A percentile compares a stretch with the other conserved stretches of the same genome.
phyloP scores from a whole-genome alignment of 2,113 vertebrate species.

The Noctilio leporinus region DNA sequence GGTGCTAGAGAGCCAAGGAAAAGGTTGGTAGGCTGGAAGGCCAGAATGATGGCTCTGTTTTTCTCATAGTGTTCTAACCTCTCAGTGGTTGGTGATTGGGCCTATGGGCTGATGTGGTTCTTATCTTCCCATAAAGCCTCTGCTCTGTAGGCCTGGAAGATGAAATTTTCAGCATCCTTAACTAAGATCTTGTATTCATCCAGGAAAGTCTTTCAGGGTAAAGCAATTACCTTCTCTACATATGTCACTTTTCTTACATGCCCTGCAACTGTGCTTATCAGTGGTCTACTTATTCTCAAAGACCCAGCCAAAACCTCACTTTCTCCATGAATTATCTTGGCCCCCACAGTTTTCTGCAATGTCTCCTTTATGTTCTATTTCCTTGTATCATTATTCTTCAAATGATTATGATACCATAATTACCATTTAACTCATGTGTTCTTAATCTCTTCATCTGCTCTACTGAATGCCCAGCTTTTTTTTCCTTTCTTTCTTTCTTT shows the following conservation, averaged over 20 bases:
- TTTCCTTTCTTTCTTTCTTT: too few species aligned
- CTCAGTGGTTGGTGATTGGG: background rate
- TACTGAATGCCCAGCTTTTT: background rate
- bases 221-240: background rate
- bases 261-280: background rate
- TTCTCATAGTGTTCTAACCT: background rate
- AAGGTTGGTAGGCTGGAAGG: background rate
- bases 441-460: background rate
- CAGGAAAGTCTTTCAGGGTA: background rate
- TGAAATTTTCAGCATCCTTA: background rate
- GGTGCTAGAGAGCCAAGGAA: background rate
- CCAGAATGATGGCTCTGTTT: background rate
- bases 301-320: background rate
- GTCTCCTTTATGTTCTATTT: background rate
- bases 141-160: background rate
- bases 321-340: background rate
- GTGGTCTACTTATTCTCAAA: background rate
- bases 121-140: background rate
- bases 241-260: background rate
- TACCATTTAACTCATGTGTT: background rate
- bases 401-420: background rate
- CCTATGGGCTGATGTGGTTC: background rate
- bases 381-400: background rate
- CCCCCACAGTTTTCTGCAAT: background rate
- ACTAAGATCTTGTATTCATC: background rate